These are phyloP conservation scores for Xyliphius kryptos DNA, from an alignment of 2,113 vertebrate genomes.

Conservation along the genomic window DNA sequence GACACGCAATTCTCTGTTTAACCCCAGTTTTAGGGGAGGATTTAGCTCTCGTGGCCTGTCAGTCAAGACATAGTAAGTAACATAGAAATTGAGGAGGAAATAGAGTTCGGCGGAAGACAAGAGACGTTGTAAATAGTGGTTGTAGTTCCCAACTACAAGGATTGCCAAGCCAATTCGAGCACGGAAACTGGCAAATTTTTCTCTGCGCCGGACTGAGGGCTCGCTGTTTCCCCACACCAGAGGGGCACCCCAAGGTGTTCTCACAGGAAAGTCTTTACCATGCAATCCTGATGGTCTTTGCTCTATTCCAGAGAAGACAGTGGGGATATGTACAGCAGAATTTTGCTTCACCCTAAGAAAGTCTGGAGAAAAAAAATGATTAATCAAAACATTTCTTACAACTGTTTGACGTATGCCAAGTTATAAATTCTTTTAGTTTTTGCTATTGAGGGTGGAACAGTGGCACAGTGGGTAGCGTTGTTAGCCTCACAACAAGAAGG, in stretches of 20 bases:
- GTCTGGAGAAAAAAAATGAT: no score
- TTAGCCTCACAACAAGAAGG: no score
- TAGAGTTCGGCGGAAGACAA: constrained; percentile 60
- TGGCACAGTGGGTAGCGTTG: no score
- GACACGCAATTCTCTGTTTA: constrained; percentile 51
- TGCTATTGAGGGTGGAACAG: no score
- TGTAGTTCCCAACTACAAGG: constrained; percentile 67
- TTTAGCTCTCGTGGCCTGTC: constrained; percentile 57
- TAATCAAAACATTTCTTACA: no score
- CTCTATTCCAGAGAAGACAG: no score
- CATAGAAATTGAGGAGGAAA: constrained; percentile 61
- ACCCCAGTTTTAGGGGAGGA: constrained; percentile 48
- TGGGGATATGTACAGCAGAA: no score
- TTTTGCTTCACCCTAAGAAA: no score
- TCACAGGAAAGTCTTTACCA: constrained; percentile 14
- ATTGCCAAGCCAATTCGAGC: constrained; percentile 60
- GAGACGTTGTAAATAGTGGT: constrained; percentile 54
- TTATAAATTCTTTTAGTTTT: no score
- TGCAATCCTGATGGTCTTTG: constrained; percentile 5
- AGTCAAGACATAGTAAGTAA: constrained; percentile 68
- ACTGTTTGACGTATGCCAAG: no score
- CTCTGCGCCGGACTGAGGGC: constrained; percentile 49
- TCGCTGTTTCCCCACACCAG: constrained; percentile 71
- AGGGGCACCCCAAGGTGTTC: constrained; percentile 71
- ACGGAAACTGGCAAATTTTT: constrained; percentile 49